Evolutionary conservation across 2,888 invertebrate species (phyloP).

Genomic region (Drosophila paramelanica): DNA sequence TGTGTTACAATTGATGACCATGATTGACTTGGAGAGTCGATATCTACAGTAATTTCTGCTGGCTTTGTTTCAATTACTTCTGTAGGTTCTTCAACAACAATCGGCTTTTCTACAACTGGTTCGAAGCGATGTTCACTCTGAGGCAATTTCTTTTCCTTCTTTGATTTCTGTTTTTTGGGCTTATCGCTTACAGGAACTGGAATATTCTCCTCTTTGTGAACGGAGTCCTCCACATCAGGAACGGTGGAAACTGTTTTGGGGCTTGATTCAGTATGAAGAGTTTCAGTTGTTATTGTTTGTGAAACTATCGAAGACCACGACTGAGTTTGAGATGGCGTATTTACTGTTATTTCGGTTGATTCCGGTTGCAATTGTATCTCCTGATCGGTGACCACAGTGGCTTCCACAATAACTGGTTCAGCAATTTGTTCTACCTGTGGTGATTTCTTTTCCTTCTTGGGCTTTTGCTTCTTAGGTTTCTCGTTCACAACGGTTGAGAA

Average conservation of each 20-base stretch:
- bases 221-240: conserved; percentile 7
- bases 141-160: conserved; percentile 43
- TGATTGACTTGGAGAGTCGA: conserved; percentile 33
- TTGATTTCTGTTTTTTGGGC: conserved; percentile 41
- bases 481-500: too few species aligned
- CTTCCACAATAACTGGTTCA: conserved; percentile 5
- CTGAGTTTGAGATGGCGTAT: conserved; percentile 16
- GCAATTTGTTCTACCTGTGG: background rate
- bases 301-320: conserved; percentile 63
- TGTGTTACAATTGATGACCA: conserved; percentile 66
- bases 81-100: conserved; percentile 1
- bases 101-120: too few species aligned
- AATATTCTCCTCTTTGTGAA: conserved; percentile 17
- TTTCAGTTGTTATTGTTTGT: conserved; percentile 30
- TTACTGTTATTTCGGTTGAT: background rate
- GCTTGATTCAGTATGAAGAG: conserved; percentile 5
- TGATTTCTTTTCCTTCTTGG: conserved; percentile 12
- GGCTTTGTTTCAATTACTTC: conserved; percentile 14
- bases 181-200: conserved; percentile 14
- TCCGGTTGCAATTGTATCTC: conserved; percentile 3
- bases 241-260: background rate
- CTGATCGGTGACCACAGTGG: background rate
- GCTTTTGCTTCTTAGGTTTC: too few species aligned
- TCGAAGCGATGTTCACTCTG: conserved; percentile 6
- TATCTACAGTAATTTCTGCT: too few species aligned